Base-by-base conservation (phyloP, 1,140 invertebrate genomes). In the Cydia pomonella region DNA sequence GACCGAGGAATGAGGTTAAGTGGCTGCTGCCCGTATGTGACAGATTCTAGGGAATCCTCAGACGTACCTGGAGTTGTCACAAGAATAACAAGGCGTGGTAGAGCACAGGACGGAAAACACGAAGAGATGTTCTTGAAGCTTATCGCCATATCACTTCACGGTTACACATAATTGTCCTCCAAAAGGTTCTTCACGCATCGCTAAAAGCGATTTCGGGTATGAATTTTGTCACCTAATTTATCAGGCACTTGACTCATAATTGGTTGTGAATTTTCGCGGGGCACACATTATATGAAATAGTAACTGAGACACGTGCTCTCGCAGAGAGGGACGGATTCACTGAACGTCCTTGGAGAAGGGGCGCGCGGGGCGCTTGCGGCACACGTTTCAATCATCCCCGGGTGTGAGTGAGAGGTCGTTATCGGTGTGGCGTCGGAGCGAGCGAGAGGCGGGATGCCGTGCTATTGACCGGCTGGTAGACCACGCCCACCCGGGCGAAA, bases 251-350 rank as follows among this genome's bases (percentile, higher is more conserved):
- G 89, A 89, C 84, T 90, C 87, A 92, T 91, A 89, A 87, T 90
- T 88, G 85, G 84, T 89, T 87, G 87, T 88, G 88, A 88, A 91
- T 87, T 90, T 91, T 90, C 85, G 85, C 88, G 88, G 86, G 87
- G 83, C 89, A 91, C 89, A 92, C 89, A 92, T 91, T 89, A 90
- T 91, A 90, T 89, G 90, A 88, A 92, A 91, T 92, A 91, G 89
- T 91, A 91, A 89, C 88, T 84, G 86, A 82, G 87, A 89, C 91
- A 92, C 91, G 91, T 92, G 91, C 88, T 92, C 84, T 87, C 89
- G 84, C 91, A 91, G 89, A 92, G 89, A 90, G 89, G 91, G 91
- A 92, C 91, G 91, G 91, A 92, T 91, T 92, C 91, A 92, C 91
- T 92, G 89, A 91, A 92, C 89, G 91, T 92, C 91, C 91, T 92